Evolutionary conservation across 1,140 invertebrate species (phyloP), one percentile per base, ranked within the genome.

Genomic region (Patella vulgata): DNA sequence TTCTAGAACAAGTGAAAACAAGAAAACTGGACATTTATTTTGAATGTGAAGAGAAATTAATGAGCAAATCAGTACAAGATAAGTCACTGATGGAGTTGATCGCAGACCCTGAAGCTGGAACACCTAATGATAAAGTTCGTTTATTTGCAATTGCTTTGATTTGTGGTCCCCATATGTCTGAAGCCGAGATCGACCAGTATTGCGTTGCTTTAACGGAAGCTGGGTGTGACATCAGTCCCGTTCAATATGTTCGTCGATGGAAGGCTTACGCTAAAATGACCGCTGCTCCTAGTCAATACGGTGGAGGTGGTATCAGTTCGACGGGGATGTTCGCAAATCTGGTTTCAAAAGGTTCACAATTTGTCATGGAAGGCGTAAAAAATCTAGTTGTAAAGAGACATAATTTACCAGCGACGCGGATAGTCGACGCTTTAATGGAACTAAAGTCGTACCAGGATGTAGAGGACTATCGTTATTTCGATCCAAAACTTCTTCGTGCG

Each of bases 321-420:
- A 93, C 97, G 0, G 74, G 78, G 70, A 99, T 99, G 96, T 98
- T 99, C 85, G 96, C 95, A 1, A 99, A 99, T 85, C 87, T 99
- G 17, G 92, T 99, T 75, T 94, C 92, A 6, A 95, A 98, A 83
- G 96, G 95, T 28, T 98, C 96, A 1, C 95, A 94, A 47, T 98
- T 99, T 86, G 95, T 99, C 0, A 99, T 99, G 96, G 97, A 99
- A 86, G 97, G 97, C 39, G 97, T 99, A 0, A 98, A 99, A 84
- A 99, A 99, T 88, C 88, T 99, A 63, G 97, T 99, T 33, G 93
- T 99, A 8, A 99, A 99, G 82, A 91, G 93, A 86, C 96, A 99
- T 86, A 95, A 94, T 87, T 85, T 97, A 36, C 95, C 94, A 3
- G 89, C 96, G 0, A 97, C 95, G 2, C 90, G 92, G 85, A 93